phyloP scores from a whole-genome alignment of 2,888 invertebrate genomes.

The Nebria brevicollis region DNA sequence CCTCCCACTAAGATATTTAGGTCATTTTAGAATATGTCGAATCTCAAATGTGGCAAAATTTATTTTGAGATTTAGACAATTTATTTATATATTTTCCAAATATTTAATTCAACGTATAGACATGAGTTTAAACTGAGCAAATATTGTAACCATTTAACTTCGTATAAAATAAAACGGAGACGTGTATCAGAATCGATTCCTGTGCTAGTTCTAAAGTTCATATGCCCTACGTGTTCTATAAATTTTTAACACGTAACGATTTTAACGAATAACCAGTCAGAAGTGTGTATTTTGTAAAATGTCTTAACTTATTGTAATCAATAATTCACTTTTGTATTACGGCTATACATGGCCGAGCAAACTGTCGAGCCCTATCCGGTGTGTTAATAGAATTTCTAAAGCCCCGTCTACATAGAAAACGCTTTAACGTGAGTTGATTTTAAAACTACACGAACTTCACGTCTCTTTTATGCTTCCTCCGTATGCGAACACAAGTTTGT shows the following conservation, averaged over 20 bases:
- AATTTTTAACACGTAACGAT: background rate
- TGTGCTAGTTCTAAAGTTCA: background rate
- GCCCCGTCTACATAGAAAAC: conserved; percentile 19
- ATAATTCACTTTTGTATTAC: background rate
- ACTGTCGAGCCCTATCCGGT: background rate
- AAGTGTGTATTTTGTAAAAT: background rate
- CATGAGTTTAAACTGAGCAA: background rate
- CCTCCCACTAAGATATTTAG: background rate
- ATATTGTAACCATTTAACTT: background rate
- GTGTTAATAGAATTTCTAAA: conserved; percentile 19
- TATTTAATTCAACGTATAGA: no score
- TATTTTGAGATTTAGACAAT: background rate
- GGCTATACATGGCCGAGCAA: background rate
- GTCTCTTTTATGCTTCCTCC: background rate
- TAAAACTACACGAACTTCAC: background rate
- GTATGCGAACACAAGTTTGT: background rate
- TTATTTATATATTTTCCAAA: no score
- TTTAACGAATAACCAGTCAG: background rate
- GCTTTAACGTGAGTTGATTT: conserved; percentile 20
- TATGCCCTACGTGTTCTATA: background rate
- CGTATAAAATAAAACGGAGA: background rate
- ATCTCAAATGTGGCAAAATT: background rate
- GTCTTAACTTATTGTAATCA: background rate
- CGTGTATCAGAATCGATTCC: background rate
- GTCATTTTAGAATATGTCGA: background rate